Percentiles rank a stretch among this genome's conserved stretches.
phyloP scores from a whole-genome alignment of 2,888 invertebrate genomes.

The Drosophila quasianomalipes region DNA sequence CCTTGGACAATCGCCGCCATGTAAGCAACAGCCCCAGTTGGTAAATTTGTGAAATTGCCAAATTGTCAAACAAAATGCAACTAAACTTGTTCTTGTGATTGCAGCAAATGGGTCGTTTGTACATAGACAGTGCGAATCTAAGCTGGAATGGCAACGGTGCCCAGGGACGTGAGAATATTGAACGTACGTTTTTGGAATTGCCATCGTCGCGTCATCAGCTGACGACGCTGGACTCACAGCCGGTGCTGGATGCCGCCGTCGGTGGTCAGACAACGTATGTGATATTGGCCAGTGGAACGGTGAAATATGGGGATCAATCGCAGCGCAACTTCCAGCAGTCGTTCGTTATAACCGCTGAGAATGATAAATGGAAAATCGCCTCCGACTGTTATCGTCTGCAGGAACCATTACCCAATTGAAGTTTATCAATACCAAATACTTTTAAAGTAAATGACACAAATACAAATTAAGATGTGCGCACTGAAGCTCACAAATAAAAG shows the following conservation, averaged over 20 bases:
- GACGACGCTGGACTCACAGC: slow-evolving; percentile 94
- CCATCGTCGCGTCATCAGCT: slow-evolving; percentile 92
- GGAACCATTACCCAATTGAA: slow-evolving; percentile 81
- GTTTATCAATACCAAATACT: neutral
- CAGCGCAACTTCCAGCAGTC: slow-evolving; percentile 92
- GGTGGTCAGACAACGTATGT: slow-evolving; percentile 92
- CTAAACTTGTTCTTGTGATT: slow-evolving; percentile 47
- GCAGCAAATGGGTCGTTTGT: slow-evolving; percentile 91
- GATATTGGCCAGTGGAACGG: slow-evolving; percentile 93
- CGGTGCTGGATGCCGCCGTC: slow-evolving; percentile 91
- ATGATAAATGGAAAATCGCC: slow-evolving; percentile 97
- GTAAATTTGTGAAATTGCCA: slow-evolving; percentile 5
- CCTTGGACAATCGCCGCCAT: slow-evolving; percentile 94
- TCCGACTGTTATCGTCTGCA: slow-evolving; percentile 94
- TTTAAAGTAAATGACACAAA: neutral
- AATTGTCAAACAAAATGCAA: neutral
- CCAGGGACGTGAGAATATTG: slow-evolving; percentile 92
- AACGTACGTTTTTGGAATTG: slow-evolving; percentile 93
- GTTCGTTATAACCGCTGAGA: slow-evolving; percentile 94
- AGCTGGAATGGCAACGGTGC: slow-evolving; percentile 97
- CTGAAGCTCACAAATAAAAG: neutral
- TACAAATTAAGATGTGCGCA: neutral
- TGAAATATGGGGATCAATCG: slow-evolving; percentile 89
- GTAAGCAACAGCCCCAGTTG: slow-evolving; percentile 85
- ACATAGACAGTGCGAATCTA: slow-evolving; percentile 93